A percentile compares a stretch with the other conserved stretches of the same genome.
phyloP scores from a whole-genome alignment of 2,113 vertebrate genomes.

The Istiophorus platypterus region DNA sequence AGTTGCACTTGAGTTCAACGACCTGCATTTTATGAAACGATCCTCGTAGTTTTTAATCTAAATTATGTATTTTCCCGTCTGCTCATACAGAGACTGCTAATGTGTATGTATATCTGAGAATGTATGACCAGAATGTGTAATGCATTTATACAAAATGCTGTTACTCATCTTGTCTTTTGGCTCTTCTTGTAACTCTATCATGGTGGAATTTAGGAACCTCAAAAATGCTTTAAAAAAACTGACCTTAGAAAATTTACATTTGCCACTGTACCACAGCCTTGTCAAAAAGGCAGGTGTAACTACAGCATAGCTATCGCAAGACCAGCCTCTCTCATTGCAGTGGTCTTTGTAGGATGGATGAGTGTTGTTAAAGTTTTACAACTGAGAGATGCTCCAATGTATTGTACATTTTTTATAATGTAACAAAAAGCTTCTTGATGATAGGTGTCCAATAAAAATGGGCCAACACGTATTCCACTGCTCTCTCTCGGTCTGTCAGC shows the following conservation, averaged over 20 bases:
- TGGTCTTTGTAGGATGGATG: conserved; percentile 49
- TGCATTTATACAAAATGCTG: conserved; percentile 8
- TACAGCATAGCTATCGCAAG: conserved; percentile 15
- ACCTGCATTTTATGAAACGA: conserved; percentile 18
- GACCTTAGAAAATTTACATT: conserved; percentile 37
- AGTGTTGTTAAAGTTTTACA: conserved; percentile 68
- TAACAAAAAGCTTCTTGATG: conserved; percentile 66
- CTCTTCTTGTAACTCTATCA: neutral
- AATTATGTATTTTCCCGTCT: conserved; percentile 8
- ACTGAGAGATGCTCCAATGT: conserved; percentile 51
- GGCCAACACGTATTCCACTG: conserved; percentile 29
- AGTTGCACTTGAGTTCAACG: neutral
- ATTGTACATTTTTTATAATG: conserved; percentile 69
- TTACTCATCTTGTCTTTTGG: neutral
- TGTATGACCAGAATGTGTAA: conserved; percentile 5
- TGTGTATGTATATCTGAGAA: conserved; percentile 16
- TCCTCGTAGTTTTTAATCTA: conserved; percentile 20
- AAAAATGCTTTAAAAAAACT: neutral
- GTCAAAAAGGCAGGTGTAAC: conserved; percentile 33
- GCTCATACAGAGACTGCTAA: conserved; percentile 14
- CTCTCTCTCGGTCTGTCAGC: conserved; percentile 55
- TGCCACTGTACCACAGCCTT: conserved; percentile 9
- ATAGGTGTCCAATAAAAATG: conserved; percentile 66
- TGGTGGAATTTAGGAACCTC: neutral
- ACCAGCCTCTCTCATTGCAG: conserved; percentile 26